Base-by-base conservation (phyloP, 2,113 vertebrate genomes). In the Sapayoa aenigma region DNA sequence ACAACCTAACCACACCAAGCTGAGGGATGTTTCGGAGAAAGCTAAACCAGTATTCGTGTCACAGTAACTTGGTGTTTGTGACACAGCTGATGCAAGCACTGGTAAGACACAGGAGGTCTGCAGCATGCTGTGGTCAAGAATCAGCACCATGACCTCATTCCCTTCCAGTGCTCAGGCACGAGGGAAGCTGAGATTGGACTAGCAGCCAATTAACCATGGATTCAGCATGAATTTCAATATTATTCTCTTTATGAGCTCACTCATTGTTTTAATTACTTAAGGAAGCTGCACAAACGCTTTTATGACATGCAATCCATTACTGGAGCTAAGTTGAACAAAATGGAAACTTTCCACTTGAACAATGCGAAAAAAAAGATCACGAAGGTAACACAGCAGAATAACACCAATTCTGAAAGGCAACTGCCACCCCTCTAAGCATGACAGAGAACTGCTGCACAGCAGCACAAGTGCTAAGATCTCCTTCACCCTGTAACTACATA, bases 161-260 rank as follows among this genome's bases (percentile, higher is more conserved):
- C 89, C 30, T 60, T 89, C 25, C 14, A 47, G 56, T 0, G 0
- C 35, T 84, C 42, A 58, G 63, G 50, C 72, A 58, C 1, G 1
- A 86, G 75, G 56, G n/a, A 56, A 89, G 65, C 39, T 19, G 39
- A 71, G 39, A 89, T 71, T 0, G 1, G 47, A 84, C 35, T 37
- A 74, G 60, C 52, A 84, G 68, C 39, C 69, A 89, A 87, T 63
- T 89, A 95, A 93, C 66, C 69, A 81, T 73, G 77, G 55, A 84
- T 72, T 81, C 89, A 93, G 77, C 44, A 73, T 95, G 65, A 87
- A 87, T 77, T 55, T 89, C 60, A 93, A 42, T 75, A 68, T 67
- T 84, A 24, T 68, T 81, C 60, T 83, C 65, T 89, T 91, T 87
- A 91, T 93, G 74, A 94, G 56, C 52, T 93, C 81, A 84, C 66